Base-by-base conservation (phyloP, 2,797 vertebrate genomes). In the Paramormyrops hopkinsi region DNA sequence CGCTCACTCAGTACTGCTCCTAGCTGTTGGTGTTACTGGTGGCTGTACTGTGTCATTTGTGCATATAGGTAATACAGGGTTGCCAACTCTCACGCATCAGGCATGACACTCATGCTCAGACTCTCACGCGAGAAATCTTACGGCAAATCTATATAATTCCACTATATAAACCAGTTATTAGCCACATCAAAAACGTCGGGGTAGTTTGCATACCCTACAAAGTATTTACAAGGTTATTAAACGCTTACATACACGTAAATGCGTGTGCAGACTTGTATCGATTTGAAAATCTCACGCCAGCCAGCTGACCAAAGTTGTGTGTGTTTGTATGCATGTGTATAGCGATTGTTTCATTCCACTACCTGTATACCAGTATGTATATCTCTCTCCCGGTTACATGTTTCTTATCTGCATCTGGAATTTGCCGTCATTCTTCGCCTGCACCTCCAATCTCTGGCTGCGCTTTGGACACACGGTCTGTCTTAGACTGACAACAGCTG, bases 401-500 rank as follows among this genome's bases (percentile, higher is more conserved):
- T 25, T 50, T 85, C 12, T 14, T 12, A 5, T 51, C 48, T 51
- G 22, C 46, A 25, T 29, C 83, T 51, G 79, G n/a, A 33, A 50
- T 86, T 86, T 33, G n/a, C 29, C 6, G 2, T 25, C 12, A 3
- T 7, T 86, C 12, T 86, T 56, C 37, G 50, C 0, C 90, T 12
- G 19, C n/a, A 50, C 0, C 22, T 9, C 90, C 91, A 76, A 88
- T 54, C 3, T 33, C 54, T 62, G 19, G 12, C 46, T 73, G 46
- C 25, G 3, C 44, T n/a, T 84, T 6, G 82, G 44, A 22, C 19
- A 22, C 17, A 14, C 56, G 25, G 90, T 85, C 50, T 29, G 33
- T 62, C 33, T 59, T 90, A 96, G 96, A 93, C 92, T 37, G 95
- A 96, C 93, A 37, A 22, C 14, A 53, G 86, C 14, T 92, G 92